Base-by-base conservation (phyloP, 2,797 vertebrate genomes). In the Sebastes diaconus region DNA sequence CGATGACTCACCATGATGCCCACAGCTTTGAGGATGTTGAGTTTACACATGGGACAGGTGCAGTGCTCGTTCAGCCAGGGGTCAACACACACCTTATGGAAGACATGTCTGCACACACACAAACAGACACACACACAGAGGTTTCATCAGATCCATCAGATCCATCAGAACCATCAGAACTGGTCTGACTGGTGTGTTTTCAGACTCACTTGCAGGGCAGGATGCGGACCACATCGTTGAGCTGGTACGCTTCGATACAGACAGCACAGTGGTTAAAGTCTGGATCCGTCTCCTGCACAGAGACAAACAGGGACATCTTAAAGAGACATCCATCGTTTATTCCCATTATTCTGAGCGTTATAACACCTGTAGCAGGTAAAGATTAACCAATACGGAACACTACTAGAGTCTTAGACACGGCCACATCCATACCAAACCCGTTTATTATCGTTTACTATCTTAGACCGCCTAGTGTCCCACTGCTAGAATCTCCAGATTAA, bases 231-330 rank as follows among this genome's bases (percentile, higher is more conserved):
- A 99, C 97, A 36, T 99, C 98, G 0, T 98, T 99, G 61, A 98
- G 97, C 89, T 99, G 99, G 92, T 99, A 99, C 29, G 97, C 97
- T 90, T 99, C 98, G 36, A 99, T 99, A 89, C 98, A 99, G 79
- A 99, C 98, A 0, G 98, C 98, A 86, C 98, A 99, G 86, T 99
- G 98, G 93, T 98, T 98, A 83, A 99, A 99, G 94, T 99, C 98
- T 32, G 98, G 97, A 79, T 99, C 98, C 2, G 97, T 98, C 92
- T 99, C 98, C 98, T 99, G 92, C 3, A 24, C 20, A 34, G 10
- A 59, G 36, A 24, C 55, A 57, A 20, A 63, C 29, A 63, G 11
- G 42, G 42, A 27, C 7, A 29, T 59, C 18, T 25, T 57, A 24
- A 25, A 57, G 54, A 18, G 25, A 59, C 25, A 25, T 25, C 36